A percentile compares a stretch with the other conserved stretches of the same genome.
Evolutionary conservation across 92 coral and sea anemone genomes (phyloP).

Genomic region (Palythoa heliodiscus): DNA sequence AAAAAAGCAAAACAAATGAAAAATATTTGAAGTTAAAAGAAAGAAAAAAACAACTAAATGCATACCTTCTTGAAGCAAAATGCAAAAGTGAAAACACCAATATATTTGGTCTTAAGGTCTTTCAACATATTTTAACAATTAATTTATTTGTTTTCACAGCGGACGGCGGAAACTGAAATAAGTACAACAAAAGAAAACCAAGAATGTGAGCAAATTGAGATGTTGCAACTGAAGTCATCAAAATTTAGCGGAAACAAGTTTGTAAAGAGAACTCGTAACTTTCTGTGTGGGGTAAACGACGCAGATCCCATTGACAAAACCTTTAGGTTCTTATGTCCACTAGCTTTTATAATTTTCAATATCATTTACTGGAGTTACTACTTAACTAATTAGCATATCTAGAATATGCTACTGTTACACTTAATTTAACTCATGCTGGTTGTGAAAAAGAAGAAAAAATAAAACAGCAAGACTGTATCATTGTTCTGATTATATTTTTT

Average conservation of each 20-base stretch:
- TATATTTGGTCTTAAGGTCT: too few relatives aligned
- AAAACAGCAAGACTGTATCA: too few relatives aligned
- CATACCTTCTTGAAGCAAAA: too few relatives aligned
- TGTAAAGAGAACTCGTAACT: neutral
- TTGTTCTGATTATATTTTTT: too few relatives aligned
- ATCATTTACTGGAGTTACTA: constrained; percentile 1
- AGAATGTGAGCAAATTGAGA: constrained; percentile 6
- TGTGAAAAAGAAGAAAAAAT: neutral
- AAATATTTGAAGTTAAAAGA: too few relatives aligned
- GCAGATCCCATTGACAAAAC: neutral
- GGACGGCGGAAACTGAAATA: neutral
- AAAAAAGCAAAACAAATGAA: too few relatives aligned
- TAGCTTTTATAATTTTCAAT: neutral
- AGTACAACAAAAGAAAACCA: neutral
- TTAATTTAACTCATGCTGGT: neutral
- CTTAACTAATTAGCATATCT: neutral
- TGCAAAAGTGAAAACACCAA: too few relatives aligned
- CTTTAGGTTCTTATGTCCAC: neutral
- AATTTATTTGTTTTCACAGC: neutral
- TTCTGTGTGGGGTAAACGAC: neutral
- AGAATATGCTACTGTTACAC: neutral
- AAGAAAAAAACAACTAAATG: too few relatives aligned
- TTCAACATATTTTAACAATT: too few relatives aligned
- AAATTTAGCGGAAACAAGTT: neutral
- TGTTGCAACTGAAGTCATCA: neutral